Base-by-base conservation (phyloP, 1,140 invertebrate species). In the Megathymus violae region DNA sequence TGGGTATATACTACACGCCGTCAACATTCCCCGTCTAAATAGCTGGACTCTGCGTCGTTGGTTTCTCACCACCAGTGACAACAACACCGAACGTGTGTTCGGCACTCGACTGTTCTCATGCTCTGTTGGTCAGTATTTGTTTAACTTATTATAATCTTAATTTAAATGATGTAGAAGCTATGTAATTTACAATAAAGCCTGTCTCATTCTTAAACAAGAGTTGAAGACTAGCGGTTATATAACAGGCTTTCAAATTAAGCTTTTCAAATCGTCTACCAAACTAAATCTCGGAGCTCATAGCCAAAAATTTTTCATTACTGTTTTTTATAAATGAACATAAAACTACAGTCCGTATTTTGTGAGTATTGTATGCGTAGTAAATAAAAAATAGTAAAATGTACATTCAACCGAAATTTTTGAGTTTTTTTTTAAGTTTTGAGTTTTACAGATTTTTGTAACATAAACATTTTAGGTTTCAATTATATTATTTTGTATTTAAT, bases 41-140 rank as follows among this genome's bases (percentile, higher is more conserved):
- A 36, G 61, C 70, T 74, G 72, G 73, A 78, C 74, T 73, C 66
- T 64, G 50, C 43, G 69, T 72, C 64, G 31, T 67, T 76, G 61
- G 69, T 74, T 73, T 73, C 76, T 60, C 67, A 70, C 58, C 63
- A 67, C 73, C 74, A 74, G 71, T 76, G 76, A 83, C 67, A 62
- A 67, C 65, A 67, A 74, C 75, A 82, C 76, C 78, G 54, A 71
- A 75, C 74, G 85, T 81, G 84, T 88, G 87, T 87, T 89, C 84
- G 79, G 79, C 81, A 74, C 79, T 85, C 78, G 81, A 86, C 82
- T 82, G 85, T 76, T 88, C 85, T 85, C 81, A 89, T 89, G 87
- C 78, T 82, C 78, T 83, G 74, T 87, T 85, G 87, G 85, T 89
- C 83, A 89, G 87, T 89, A 56, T 36, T 22, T 66, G 63, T 62